Base-by-base conservation (phyloP, 2,888 invertebrate species). In the Apocheima hispidaria region DNA sequence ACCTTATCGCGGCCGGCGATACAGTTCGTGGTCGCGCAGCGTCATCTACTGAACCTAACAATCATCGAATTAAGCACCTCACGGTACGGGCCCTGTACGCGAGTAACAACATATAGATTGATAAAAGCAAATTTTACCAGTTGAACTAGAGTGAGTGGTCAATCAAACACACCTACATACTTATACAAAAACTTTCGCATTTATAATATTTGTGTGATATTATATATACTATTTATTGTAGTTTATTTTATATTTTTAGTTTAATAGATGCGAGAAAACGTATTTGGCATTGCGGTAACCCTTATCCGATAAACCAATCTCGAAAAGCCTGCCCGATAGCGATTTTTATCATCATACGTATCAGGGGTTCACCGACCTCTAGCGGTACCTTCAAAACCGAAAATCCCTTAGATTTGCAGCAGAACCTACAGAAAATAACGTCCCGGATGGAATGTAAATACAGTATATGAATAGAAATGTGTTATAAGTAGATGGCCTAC, bases 381-480 rank as follows among this genome's bases (percentile, higher is more conserved):
- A 44, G 63, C 54, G 71, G 61, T 66, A 69, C 72, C 71, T 75
- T 70, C 74, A 70, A 74, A 75, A 70, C 72, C 75, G 65, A 76
- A 79, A 77, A 75, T 78, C 80, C 71, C 56, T 77, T 74, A 75
- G 77, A 77, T 65, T 57, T 55, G 68, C 61, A 81, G 76, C 73
- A 75, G 72, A 80, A 83, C 81, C 83, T 80, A 78, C 73, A 75
- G 73, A 74, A 80, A 82, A 77, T 86, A 85, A 84, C 83, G 83
- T 81, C 69, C 77, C 83, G 88, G 83, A 83, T 84, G 82, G 79
- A 88, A 91, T 88, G 90, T 90, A 91, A 91, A 92, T 90, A 90
- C 74, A 86, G 85, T 85, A 88, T 91, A 91, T 92, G 92, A 91
- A 91, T 92, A 90, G 88, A 92, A 92, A 92, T 90, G 89, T 76